These are phyloP conservation scores for Helogale parvula DNA, from an alignment of 2,113 vertebrate species.

Conservation along the genomic window DNA sequence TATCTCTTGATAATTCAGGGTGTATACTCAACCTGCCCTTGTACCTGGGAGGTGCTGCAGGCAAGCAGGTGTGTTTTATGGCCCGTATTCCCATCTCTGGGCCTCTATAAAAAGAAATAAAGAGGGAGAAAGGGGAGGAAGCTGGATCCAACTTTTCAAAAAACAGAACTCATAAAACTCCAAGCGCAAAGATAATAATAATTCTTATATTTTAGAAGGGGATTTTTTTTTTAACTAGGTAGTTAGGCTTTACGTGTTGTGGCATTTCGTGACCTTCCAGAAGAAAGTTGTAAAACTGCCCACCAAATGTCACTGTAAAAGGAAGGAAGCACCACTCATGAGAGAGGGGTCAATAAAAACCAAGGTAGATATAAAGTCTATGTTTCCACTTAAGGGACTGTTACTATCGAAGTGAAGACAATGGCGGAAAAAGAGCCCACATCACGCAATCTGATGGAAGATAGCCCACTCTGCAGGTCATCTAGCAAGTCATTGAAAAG, in stretches of 20 bases:
- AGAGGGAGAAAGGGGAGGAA: background rate
- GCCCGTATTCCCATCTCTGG: background rate
- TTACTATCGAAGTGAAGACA: background rate
- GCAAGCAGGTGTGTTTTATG: background rate
- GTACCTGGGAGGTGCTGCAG: accelerated
- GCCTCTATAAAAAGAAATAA: background rate
- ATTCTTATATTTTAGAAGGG: background rate
- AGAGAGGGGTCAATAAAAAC: background rate
- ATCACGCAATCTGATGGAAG: background rate
- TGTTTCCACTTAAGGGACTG: background rate
- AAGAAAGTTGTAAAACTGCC: constrained; percentile 1
- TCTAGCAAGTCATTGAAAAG: background rate
- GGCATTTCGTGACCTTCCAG: constrained; percentile 32
- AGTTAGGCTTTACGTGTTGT: background rate
- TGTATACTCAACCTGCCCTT: constrained; percentile 1
- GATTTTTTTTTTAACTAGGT: constrained; percentile 14
- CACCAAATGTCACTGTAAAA: background rate
- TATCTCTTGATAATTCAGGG: background rate
- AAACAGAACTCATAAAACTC: background rate
- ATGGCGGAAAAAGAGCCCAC: background rate
- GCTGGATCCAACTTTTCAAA: background rate
- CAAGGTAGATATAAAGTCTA: background rate
- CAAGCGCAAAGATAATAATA: background rate
- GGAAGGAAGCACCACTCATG: background rate
- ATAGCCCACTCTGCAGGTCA: background rate